Evolutionary conservation across 2,113 vertebrate genomes (phyloP), one percentile per base, ranked within the genome.

Genomic region (Apteryx mantelli): DNA sequence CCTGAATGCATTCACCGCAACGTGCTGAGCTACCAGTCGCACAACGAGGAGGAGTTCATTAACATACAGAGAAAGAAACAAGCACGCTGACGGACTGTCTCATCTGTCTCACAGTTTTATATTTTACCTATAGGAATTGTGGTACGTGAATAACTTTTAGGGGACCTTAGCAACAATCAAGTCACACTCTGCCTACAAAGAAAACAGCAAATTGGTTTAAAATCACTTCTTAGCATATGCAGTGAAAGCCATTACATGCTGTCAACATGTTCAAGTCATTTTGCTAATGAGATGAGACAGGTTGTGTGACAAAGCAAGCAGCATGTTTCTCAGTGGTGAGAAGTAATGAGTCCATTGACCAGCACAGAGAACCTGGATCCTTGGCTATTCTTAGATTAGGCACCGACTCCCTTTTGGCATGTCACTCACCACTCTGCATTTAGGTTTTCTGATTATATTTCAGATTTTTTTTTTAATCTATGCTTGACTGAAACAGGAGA

Each of bases 171-270:
- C 71, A 81, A 94, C 89, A 60, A 94, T 56, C 78, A 81, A 94
- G 95, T 93, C 91, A 95, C 94, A 86, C 82, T 94, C 84, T 88
- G 79, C 73, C 79, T 40, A 83, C 85, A 95, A 94, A 94, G 78
- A 91, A 93, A 95, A 63, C 76, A 83, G 94, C 64, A 96, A 97
- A 97, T 97, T 75, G 94, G 95, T 97, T 97, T 97, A 94, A 93
- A 97, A 78, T 71, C 7, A 5, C 91, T 83, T 55, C 71, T 95
- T 64, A 91, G 82, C 88, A 90, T 93, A 77, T 80, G 84, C 68
- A 91, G 87, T 48, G 85, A 64, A 91, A 95, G 66, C 85, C 71
- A 64, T 91, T 65, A 81, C 93, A 32, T 68, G 76, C 94, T 95
- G 95, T 93, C 96, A 96, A n/a, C 88, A 18, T 56, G 82, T 96